Base-by-base conservation (phyloP, 2,888 invertebrate species). In the Frankliniella fusca region DNA sequence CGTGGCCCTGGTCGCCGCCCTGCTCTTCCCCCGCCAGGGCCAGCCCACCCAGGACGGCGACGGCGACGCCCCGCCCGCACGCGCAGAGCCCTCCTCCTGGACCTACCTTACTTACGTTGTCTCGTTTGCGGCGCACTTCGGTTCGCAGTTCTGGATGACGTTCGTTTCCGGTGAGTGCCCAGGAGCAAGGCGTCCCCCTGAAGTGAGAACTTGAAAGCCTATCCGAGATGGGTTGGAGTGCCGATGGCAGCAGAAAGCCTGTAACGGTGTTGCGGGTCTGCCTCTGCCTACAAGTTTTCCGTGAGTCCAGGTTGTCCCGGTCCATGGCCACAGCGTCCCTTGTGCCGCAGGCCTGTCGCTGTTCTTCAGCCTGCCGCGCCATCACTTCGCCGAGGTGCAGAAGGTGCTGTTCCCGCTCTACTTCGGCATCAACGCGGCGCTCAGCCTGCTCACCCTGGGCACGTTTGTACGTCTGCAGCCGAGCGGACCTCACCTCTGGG, bases 61-160 rank as follows among this genome's bases (percentile, higher is more conserved):
- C 70, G 70, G 11, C 70, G 23, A 23, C 23, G n/a, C 81, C 83
- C 28, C 23, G 82, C 65, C 80, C 65, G 82, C 84, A 83, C 15
- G 83, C 50, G 81, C 80, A 48, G 82, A 82, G 20, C 83, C 83
- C 11, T 84, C 87, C 15, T 85, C 87, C 7, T 86, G 88, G 81
- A 91, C 91, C 89, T 90, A 91, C 81, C 91, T 95, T 83, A 88
- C 94, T 48, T 96, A 96, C 88, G 90, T 97, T 54, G 92, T 92
- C 0, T 92, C 94, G 12, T 94, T 96, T 85, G 93, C 94, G 84
- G 92, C 93, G 83, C 95, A 96, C 87, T 93, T 95, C 85, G 97
- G 97, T 54, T 91, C 95, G 28, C 96, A 97, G 89, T 92, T 96
- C 85, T 97, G 97, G 97, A 97, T 97, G 95, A 96, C 96, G 18